These are phyloP conservation scores for Hydrotaea diabolus DNA, from an alignment of 2,888 invertebrate genomes.

Conservation along the genomic window DNA sequence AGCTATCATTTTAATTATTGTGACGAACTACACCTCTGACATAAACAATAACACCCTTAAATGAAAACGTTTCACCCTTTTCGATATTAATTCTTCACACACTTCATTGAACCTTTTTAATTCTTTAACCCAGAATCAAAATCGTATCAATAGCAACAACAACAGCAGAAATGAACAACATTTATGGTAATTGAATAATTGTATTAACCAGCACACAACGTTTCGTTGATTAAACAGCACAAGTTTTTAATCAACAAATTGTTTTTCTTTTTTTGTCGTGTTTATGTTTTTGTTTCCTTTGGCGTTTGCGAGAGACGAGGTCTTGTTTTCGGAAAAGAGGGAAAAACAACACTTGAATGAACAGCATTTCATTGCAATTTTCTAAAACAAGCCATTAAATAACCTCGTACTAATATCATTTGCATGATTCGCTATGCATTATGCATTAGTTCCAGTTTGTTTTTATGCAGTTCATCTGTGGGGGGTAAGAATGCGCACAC, in stretches of 20 bases:
- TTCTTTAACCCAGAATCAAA: no score
- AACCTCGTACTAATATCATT: constrained; percentile 24
- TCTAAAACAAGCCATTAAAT: constrained; percentile 10
- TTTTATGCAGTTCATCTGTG: background rate
- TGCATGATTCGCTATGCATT: constrained; percentile 29
- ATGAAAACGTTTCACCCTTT: no score
- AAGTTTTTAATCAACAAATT: constrained; percentile 53
- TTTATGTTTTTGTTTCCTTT: background rate
- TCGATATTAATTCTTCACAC: no score
- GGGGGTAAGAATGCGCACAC: background rate
- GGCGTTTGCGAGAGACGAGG: no score
- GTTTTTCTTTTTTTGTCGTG: constrained; percentile 34
- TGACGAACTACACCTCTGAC: no score
- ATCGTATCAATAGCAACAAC: background rate
- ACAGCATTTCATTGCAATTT: background rate
- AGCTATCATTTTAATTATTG: no score
- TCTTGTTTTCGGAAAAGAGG: no score
- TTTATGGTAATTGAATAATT: constrained; percentile 59
- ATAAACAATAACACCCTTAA: no score
- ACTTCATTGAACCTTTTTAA: no score
- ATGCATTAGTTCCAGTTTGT: constrained; percentile 23
- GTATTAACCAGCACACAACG: constrained; percentile 25
- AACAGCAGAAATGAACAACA: constrained; percentile 26
- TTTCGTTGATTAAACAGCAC: constrained; percentile 28
- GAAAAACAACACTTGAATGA: background rate